phyloP scores from a whole-genome alignment of 2,888 invertebrate genomes.

The Eurytoma californica region DNA sequence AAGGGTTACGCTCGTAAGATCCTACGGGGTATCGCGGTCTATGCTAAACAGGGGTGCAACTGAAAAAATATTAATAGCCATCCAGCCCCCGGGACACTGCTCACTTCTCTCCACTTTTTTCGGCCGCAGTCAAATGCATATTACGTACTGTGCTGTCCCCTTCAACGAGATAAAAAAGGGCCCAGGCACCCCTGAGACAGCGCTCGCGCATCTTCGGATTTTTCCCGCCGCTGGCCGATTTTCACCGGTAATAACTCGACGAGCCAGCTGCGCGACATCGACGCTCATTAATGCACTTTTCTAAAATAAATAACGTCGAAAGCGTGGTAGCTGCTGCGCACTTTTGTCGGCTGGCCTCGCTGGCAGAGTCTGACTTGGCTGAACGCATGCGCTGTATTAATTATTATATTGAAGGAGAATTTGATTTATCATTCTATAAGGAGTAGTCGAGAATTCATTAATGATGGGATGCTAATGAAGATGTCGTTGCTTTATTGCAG shows the following conservation, averaged over 20 bases:
- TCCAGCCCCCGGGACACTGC: slow-evolving; percentile 66
- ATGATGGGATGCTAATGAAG: slow-evolving; percentile 28
- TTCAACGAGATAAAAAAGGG: slow-evolving; percentile 23
- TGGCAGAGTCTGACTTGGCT: background rate
- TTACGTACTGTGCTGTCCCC: slow-evolving; percentile 4
- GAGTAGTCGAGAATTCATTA: slow-evolving; percentile 20
- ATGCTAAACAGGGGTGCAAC: slow-evolving; percentile 73
- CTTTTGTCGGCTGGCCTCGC: slow-evolving; percentile 1
- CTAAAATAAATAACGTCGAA: slow-evolving; percentile 40
- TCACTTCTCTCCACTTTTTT: slow-evolving; percentile 37
- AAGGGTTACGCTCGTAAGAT: slow-evolving; percentile 44
- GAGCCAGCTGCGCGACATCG: slow-evolving; percentile 1
- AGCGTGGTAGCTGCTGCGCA: background rate
- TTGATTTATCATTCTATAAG: slow-evolving; percentile 29
- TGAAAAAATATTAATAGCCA: slow-evolving; percentile 71
- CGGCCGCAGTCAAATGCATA: slow-evolving; percentile 28
- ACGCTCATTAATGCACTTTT: slow-evolving; percentile 42
- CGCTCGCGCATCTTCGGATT: slow-evolving; percentile 10
- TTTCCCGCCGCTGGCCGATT: slow-evolving; percentile 34
- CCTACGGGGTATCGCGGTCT: slow-evolving; percentile 55
- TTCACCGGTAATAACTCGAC: slow-evolving; percentile 17
- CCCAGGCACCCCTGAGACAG: slow-evolving; percentile 1
- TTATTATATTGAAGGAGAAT: slow-evolving; percentile 26
- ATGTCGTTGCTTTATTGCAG: slow-evolving; percentile 28
- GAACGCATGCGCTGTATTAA: slow-evolving; percentile 25